These are phyloP conservation scores for Melanostoma scalare DNA, from an alignment of 2,888 invertebrate species.

Conservation along the genomic window DNA sequence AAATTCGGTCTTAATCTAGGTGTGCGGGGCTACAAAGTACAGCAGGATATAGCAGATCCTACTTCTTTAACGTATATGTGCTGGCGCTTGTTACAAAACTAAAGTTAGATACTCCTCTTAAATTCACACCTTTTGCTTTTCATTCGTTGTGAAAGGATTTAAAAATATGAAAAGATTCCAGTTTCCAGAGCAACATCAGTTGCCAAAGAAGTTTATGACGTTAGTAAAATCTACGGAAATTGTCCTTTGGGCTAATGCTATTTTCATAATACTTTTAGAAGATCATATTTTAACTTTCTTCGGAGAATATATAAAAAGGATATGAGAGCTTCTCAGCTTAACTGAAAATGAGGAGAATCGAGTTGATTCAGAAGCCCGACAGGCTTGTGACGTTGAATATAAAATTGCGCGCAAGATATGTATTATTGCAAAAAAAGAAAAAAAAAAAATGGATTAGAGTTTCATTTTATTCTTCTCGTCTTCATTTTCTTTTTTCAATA, in stretches of 20 bases:
- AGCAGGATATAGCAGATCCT: constrained; percentile 76
- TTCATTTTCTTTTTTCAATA: neutral
- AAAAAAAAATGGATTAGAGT: constrained; percentile 33
- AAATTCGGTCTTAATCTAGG: constrained; percentile 56
- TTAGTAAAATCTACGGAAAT: constrained; percentile 63
- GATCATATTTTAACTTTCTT: constrained; percentile 69
- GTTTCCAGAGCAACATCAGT: constrained; percentile 4
- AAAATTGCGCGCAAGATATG: constrained; percentile 20
- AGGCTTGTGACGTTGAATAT: constrained; percentile 37
- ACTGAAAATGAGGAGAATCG: constrained; percentile 16
- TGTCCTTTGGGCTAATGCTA: constrained; percentile 70
- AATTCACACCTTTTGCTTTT: constrained; percentile 22
- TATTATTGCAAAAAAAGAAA: constrained; percentile 1
- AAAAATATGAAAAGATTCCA: constrained; percentile 24
- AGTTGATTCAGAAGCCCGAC: constrained; percentile 53
- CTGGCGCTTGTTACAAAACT: constrained; percentile 15
- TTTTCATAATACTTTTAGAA: constrained; percentile 65
- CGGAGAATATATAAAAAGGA: constrained; percentile 33
- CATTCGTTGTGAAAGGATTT: constrained; percentile 21
- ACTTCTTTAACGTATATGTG: constrained; percentile 63
- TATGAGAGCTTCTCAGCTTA: constrained; percentile 32
- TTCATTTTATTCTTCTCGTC: constrained; percentile 2
- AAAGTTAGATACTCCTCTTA: constrained; percentile 7
- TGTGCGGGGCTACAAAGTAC: constrained; percentile 75
- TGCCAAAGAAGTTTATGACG: constrained; percentile 24